Evolutionary conservation across 1,140 invertebrate genomes (phyloP).

Genomic region (Bombus ignitus): DNA sequence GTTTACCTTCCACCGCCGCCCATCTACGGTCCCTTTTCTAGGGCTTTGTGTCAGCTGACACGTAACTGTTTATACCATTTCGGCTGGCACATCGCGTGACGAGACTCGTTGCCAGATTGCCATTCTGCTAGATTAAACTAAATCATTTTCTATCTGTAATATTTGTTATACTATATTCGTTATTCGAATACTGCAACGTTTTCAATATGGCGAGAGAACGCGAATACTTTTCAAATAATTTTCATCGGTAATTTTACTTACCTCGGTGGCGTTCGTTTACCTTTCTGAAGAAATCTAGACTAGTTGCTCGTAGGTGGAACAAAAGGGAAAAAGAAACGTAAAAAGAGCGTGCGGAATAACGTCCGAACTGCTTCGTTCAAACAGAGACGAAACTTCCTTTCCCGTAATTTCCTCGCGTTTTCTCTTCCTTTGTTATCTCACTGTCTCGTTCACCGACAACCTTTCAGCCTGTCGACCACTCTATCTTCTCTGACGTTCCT

Average conservation of each 20-base stretch:
- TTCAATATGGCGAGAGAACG: no score
- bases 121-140: not conserved
- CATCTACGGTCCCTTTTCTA: slow-evolving; percentile 25
- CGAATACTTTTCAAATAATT: no score
- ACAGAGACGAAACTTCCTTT: not conserved
- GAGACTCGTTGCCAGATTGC: not conserved
- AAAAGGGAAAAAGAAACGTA: not conserved
- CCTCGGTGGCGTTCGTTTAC: not conserved
- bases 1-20: not conserved
- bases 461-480: not conserved
- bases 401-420: not conserved
- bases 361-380: not conserved
- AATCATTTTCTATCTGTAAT: not conserved
- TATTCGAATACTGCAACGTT: not conserved
- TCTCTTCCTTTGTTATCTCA: not conserved
- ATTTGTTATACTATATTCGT: not conserved
- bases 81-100: slow-evolving; percentile 44
- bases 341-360: not conserved
- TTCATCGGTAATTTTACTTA: no score
- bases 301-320: not conserved
- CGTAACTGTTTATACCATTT: slow-evolving; percentile 45
- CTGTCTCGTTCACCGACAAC: not conserved
- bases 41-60: slow-evolving; percentile 44
- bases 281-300: not conserved
- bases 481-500: not conserved